Conservation (phyloP, 2,797 vertebrate genomes). For the Poeciliopsis paucimaculata region DNA sequence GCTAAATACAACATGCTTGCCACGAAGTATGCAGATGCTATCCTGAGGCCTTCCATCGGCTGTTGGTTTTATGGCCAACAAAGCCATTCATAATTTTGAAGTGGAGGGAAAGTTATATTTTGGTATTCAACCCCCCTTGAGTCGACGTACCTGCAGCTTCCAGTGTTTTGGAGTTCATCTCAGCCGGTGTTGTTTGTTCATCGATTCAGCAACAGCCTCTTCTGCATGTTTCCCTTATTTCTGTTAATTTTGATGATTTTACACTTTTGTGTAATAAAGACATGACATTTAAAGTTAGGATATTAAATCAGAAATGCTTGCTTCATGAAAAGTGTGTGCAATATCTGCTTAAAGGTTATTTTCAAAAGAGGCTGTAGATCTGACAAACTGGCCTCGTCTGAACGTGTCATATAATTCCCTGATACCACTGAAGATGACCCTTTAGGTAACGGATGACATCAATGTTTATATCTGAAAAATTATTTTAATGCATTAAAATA, state of each 20-base stretch:
- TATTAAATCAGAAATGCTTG: too few relatives aligned
- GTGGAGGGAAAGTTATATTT: background rate
- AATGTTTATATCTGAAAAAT: background rate
- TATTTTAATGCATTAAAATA: background rate
- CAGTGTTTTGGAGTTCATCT: background rate
- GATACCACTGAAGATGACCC: background rate
- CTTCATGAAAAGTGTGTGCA: too few relatives aligned
- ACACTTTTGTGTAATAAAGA: too few relatives aligned
- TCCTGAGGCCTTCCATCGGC: conserved; percentile 42
- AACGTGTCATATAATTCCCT: too few relatives aligned
- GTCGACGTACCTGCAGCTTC: background rate
- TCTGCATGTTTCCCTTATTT: too few relatives aligned
- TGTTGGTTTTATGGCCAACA: conserved; percentile 35
- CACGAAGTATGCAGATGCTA: conserved; percentile 34
- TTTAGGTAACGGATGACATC: background rate
- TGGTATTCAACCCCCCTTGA: background rate
- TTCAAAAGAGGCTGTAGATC: too few relatives aligned
- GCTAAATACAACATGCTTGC: conserved; percentile 9
- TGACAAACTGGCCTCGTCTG: too few relatives aligned
- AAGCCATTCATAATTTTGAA: conserved; percentile 37
- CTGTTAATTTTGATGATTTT: too few relatives aligned
- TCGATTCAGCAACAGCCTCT: background rate
- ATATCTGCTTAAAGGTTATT: too few relatives aligned
- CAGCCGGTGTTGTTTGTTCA: background rate
- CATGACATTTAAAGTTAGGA: too few relatives aligned